Evolutionary conservation across 1,140 invertebrate species (phyloP), one percentile per base, ranked within the genome.

Genomic region (Mya arenaria): DNA sequence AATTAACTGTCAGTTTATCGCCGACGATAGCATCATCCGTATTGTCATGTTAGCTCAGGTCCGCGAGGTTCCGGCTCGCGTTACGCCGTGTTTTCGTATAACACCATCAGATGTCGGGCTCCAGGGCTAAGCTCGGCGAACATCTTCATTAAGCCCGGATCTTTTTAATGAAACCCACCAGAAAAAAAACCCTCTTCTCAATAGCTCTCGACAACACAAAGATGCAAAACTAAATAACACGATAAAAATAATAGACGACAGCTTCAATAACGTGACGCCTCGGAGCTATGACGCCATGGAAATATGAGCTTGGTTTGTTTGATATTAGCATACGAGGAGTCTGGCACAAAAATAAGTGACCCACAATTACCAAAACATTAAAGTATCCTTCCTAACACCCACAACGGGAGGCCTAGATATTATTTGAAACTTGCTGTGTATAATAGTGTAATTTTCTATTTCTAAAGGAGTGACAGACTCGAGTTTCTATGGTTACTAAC

Each of bases 361-460:
- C 25, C 8, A 32, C 44, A 65, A 65, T 79, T 39, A 79, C 30
- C 75, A 17, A 79, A 52, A 79, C 75, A 79, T 79, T 79, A 79
- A 79, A 79, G 63, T 79, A 79, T 79, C 75, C 56, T 52, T 62
- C 37, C 39, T 34, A 79, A 55, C 28, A 37, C 41, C 66, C 48
- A 68, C 75, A 79, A 63, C 62, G 34, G 75, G 75, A 36, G 6
- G 15, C 32, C 32, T 15, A 23, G 32, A 36, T 65, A 52, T 58
- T 41, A 65, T 34, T 56, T 44, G 44, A 79, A 36, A 58, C 63
- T 68, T 25, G 23, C 48, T 32, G 41, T 68, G 62, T 44, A 23
- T 68, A 65, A 79, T 66, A 79, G 75, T 79, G 34, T 79, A 66
- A 79, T 79, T 79, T 79, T 36, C 63, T 79, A 39, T n/a, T n/a